A percentile compares a stretch with the other conserved stretches of the same genome.
These are phyloP conservation scores for Rhabdornis inornatus DNA, from an alignment of 2,113 vertebrate genomes.

Conservation along the genomic window DNA sequence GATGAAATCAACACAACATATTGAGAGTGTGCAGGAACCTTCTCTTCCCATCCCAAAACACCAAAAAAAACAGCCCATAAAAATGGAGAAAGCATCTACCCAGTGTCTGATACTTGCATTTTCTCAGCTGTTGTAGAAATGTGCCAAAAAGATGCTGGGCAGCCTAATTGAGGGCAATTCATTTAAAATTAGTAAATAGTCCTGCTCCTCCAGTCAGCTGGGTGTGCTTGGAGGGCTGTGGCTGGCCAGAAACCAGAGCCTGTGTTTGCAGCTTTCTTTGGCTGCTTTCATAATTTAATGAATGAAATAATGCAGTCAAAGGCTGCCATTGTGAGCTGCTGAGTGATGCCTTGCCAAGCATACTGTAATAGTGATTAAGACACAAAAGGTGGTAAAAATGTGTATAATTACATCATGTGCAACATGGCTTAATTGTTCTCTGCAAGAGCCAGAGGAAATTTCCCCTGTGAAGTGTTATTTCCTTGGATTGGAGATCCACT, in stretches of 20 bases:
- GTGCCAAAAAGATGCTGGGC: neutral
- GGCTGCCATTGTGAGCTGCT: neutral
- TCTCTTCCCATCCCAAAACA: neutral
- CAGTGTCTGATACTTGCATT: neutral
- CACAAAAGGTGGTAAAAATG: slow-evolving; percentile 39
- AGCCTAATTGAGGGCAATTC: slow-evolving; percentile 4
- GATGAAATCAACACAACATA: neutral
- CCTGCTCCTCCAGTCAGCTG: neutral
- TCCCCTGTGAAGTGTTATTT: neutral
- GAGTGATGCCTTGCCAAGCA: neutral
- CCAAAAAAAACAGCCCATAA: too few species aligned
- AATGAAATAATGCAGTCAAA: neutral
- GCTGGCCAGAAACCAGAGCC: slow-evolving; percentile 1
- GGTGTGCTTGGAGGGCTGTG: neutral
- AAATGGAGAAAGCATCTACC: neutral
- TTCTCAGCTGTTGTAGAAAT: neutral
- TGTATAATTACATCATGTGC: slow-evolving; percentile 14
- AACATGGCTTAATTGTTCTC: neutral
- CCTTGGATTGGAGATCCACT: neutral
- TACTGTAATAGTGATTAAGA: slow-evolving; percentile 37
- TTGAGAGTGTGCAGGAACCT: neutral
- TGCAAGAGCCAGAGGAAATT: neutral
- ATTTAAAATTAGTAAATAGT: neutral
- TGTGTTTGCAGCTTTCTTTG: neutral
- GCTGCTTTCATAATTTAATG: neutral